Conservation (phyloP, 2,888 invertebrate species). For the Caenorhabditis sp. region DNA sequence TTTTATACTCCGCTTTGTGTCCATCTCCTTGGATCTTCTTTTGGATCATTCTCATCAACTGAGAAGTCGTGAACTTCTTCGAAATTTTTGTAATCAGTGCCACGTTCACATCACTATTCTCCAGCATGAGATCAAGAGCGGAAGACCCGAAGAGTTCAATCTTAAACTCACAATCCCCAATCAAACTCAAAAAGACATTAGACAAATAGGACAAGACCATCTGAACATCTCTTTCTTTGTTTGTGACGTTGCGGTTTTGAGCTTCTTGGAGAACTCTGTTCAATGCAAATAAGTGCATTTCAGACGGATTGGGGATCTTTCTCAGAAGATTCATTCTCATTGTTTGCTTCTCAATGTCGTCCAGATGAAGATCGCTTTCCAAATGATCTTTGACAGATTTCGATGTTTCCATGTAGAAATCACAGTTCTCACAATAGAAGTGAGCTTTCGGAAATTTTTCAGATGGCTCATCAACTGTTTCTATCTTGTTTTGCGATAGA, state of each 20-base stretch:
- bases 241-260: background rate
- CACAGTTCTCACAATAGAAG: slow-evolving; percentile 60
- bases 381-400: slow-evolving; percentile 51
- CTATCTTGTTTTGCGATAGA: slow-evolving; percentile 22
- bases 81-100: slow-evolving; percentile 18
- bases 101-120: slow-evolving; percentile 44
- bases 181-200: background rate
- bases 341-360: slow-evolving; percentile 14
- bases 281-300: background rate
- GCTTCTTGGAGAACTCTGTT: slow-evolving; percentile 4
- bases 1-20: slow-evolving; percentile 18
- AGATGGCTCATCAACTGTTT: slow-evolving; percentile 1
- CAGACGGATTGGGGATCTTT: background rate
- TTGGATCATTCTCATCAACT: slow-evolving; percentile 20
- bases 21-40: slow-evolving; percentile 19
- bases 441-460: slow-evolving; percentile 57
- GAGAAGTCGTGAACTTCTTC: background rate
- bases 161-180: background rate
- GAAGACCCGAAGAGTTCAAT: slow-evolving; percentile 42
- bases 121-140: slow-evolving; percentile 11
- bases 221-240: too few relatives aligned
- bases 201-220: background rate
- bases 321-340: slow-evolving; percentile 5
- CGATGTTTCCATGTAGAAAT: slow-evolving; percentile 53
- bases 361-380: slow-evolving; percentile 47